Conservation (phyloP, 2,113 vertebrate species). For the Perca schrenkii region DNA sequence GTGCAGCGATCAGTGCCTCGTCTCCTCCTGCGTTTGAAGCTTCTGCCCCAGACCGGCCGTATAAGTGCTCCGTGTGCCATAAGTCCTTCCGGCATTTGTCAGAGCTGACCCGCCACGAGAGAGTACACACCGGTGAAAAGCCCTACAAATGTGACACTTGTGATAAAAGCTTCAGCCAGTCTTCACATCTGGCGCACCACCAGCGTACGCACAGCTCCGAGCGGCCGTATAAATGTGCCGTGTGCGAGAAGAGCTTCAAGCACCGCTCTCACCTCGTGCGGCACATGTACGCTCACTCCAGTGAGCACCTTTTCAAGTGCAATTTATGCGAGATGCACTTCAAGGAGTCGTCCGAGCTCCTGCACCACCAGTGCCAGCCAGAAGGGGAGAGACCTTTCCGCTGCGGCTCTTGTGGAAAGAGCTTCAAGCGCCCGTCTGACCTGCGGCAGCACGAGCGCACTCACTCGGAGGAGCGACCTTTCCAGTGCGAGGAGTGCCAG, state of each 20-base stretch:
- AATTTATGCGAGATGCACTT: slow-evolving; percentile 95
- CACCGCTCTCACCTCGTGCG: slow-evolving; percentile 97
- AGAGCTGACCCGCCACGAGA: slow-evolving; percentile 93
- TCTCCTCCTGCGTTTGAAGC: slow-evolving; percentile 78
- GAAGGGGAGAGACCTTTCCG: slow-evolving; percentile 94
- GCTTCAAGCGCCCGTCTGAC: slow-evolving; percentile 94
- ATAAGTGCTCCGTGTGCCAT: slow-evolving; percentile 96
- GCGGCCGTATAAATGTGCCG: slow-evolving; percentile 95
- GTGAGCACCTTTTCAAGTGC: slow-evolving; percentile 97
- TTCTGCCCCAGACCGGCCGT: slow-evolving; percentile 88
- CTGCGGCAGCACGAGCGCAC: slow-evolving; percentile 96
- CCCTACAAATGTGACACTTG: slow-evolving; percentile 96
- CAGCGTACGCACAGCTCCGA: slow-evolving; percentile 97
- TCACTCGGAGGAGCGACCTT: slow-evolving; percentile 94
- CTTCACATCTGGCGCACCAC: slow-evolving; percentile 95
- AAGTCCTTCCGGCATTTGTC: slow-evolving; percentile 96
- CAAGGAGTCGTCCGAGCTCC: slow-evolving; percentile 94
- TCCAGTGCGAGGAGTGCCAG: slow-evolving; percentile 97
- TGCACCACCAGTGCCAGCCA: slow-evolving; percentile 96
- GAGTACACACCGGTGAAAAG: slow-evolving; percentile 96
- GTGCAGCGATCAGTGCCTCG: slow-evolving; percentile 79
- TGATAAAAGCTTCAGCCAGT: slow-evolving; percentile 98
- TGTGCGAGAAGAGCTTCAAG: slow-evolving; percentile 98
- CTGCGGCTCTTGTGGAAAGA: slow-evolving; percentile 92
- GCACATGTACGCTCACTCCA: slow-evolving; percentile 96